A percentile compares a stretch with the other conserved stretches of the same genome.
phyloP scores from a whole-genome alignment of 1,140 invertebrate species.

The Ephestia elutella region DNA sequence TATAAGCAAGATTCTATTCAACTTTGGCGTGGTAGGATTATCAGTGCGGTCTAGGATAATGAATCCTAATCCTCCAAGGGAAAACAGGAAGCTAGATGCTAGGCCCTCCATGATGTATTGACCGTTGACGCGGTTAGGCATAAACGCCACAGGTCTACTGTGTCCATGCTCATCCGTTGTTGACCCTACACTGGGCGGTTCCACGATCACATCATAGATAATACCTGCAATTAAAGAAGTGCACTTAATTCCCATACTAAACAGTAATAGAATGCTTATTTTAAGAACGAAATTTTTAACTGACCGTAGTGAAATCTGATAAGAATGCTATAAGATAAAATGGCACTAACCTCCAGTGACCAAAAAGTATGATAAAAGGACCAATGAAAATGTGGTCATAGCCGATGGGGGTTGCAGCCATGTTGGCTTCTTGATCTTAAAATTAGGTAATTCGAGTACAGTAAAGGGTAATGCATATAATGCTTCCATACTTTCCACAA shows the following conservation, averaged over 20 bases:
- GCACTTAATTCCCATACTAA: background rate
- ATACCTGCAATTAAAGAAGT: slow-evolving; percentile 82
- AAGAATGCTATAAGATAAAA: slow-evolving; percentile 30
- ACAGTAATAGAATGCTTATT: no score
- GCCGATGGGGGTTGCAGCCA: slow-evolving; percentile 94
- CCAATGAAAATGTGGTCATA: slow-evolving; percentile 93
- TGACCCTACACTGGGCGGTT: slow-evolving; percentile 97
- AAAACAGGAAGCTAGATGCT: slow-evolving; percentile 97
- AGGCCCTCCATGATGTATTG: slow-evolving; percentile 99
- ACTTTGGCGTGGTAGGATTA: slow-evolving; percentile 90
- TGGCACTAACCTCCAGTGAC: slow-evolving; percentile 93
- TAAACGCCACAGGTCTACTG: slow-evolving; percentile 96
- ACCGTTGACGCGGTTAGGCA: slow-evolving; percentile 98
- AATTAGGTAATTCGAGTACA: slow-evolving; percentile 91
- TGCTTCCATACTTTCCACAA: slow-evolving; percentile 80
- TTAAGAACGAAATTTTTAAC: no score
- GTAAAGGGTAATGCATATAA: slow-evolving; percentile 87
- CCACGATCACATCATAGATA: slow-evolving; percentile 98
- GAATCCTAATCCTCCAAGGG: slow-evolving; percentile 95
- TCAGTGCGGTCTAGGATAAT: slow-evolving; percentile 97
- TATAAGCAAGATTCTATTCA: slow-evolving; percentile 94
- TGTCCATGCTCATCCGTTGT: slow-evolving; percentile 98
- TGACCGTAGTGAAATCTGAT: slow-evolving; percentile 23
- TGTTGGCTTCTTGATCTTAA: slow-evolving; percentile 93
- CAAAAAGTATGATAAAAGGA: slow-evolving; percentile 96